Evolutionary conservation across 2,888 invertebrate genomes (phyloP), one percentile per base, ranked within the genome.

Genomic region (Harpagoxenus sublaevis): DNA sequence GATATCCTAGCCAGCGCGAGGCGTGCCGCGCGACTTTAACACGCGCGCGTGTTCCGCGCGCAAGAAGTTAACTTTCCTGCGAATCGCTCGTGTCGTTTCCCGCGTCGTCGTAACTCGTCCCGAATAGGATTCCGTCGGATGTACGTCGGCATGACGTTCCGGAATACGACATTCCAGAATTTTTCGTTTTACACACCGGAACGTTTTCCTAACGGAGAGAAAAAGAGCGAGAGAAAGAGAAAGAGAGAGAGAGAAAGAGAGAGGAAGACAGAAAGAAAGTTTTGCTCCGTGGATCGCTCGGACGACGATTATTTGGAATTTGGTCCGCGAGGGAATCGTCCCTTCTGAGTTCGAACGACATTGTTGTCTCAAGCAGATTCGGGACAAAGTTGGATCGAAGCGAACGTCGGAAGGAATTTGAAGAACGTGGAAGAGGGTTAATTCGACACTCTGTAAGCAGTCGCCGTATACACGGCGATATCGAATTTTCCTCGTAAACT

Each of bases 391-490:
- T 79, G 48, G n/a, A 35, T 48, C 78, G 15, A n/a, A 23, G 31
- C 0, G 23, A 48, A 79, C 60, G 12, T 78, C 55, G 31, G 12
- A 23, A 23, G 51, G 5, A 71, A 81, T 73, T 73, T 73, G 35
- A 79, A 79, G 12, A 68, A 78, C 15, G n/a, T n/a, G 55, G 55
- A 73, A 79, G 23, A 35, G 35, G 45, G 48, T 71, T 71, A 79
- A 79, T 71, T 60, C 73, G 23, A 55, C 18, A 35, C 3, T 71
- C 15, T 60, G 12, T 60, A 71, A 71, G 45, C 73, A 35, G 4
- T 45, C 15, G 10, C 3, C 51, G 48, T 77, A n/a, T 3, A 28
- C 28, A 39, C 5, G 55, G 4, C n/a, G 5, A 15, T n/a, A n/a
- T 48, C 31, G 31, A 70, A 18, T 8, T 73, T 39, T 73, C 15